A percentile compares a stretch with the other conserved stretches of the same genome.
Evolutionary conservation across 1,140 invertebrate genomes (phyloP).

Genomic region (Cardiocondyla obscurior): DNA sequence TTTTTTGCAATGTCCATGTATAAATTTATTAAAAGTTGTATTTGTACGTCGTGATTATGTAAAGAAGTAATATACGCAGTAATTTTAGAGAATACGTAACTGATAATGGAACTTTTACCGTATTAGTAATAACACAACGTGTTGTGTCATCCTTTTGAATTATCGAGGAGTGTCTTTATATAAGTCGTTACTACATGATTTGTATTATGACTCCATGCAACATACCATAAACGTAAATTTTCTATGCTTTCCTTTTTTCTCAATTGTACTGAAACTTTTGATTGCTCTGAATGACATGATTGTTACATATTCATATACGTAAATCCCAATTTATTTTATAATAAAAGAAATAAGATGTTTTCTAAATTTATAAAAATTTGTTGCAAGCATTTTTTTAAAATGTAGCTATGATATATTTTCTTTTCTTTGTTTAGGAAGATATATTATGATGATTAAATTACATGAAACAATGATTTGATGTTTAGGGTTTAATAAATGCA

Average conservation of each 20-base stretch:
- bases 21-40: no score
- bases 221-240: neutral
- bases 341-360: neutral
- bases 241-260: constrained; percentile 6
- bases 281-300: neutral
- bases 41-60: neutral
- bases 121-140: neutral
- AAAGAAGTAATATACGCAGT: neutral
- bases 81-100: neutral
- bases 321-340: neutral
- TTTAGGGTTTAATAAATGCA: neutral
- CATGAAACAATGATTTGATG: neutral
- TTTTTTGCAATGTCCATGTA: neutral
- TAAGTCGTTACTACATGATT: constrained; percentile 29
- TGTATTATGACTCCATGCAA: neutral
- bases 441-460: neutral
- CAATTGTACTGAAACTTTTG: neutral
- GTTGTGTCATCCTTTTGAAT: neutral
- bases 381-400: neutral
- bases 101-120: neutral
- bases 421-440: neutral
- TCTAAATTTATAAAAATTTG: neutral
- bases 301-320: neutral
- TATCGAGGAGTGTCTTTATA: constrained; percentile 13
- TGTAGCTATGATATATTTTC: neutral